Evolutionary conservation across 1,140 invertebrate genomes (phyloP).

Genomic region (Sweltsa coloradensis): DNA sequence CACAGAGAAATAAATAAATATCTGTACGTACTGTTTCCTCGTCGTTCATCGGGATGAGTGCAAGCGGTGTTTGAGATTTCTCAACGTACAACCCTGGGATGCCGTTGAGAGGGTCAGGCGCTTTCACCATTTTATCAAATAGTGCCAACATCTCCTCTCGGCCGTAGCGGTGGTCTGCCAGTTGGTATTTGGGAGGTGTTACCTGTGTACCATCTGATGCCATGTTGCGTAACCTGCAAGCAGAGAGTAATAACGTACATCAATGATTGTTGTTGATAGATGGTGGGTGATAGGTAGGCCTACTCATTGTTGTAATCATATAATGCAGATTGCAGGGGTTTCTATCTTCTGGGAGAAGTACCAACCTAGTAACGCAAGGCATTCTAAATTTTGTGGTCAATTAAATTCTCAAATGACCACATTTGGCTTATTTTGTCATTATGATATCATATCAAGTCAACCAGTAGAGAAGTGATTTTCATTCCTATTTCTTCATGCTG

Average conservation of each 20-base stretch:
- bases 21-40: constrained; percentile 56
- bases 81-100: constrained; percentile 58
- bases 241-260: constrained; percentile 1
- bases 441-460: too few relatives aligned
- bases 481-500: too few relatives aligned
- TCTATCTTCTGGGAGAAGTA: too few relatives aligned
- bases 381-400: too few relatives aligned
- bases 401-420: too few relatives aligned
- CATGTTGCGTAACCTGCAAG: constrained; percentile 48
- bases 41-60: constrained; percentile 60
- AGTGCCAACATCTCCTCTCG: constrained; percentile 81
- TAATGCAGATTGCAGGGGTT: too few relatives aligned
- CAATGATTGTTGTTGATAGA: not conserved
- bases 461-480: too few relatives aligned
- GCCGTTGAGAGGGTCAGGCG: constrained; percentile 50
- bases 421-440: too few relatives aligned
- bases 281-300: too few relatives aligned
- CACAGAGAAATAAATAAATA: constrained; percentile 8
- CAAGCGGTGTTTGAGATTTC: constrained; percentile 61
- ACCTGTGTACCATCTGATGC: constrained; percentile 31
- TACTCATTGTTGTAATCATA: too few relatives aligned
- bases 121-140: constrained; percentile 51
- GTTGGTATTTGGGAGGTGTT: constrained; percentile 38
- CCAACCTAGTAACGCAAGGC: too few relatives aligned
- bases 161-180: constrained; percentile 68